These are phyloP conservation scores for Oncorhynchus gorbuscha DNA, from an alignment of 2,113 vertebrate species.

Conservation along the genomic window DNA sequence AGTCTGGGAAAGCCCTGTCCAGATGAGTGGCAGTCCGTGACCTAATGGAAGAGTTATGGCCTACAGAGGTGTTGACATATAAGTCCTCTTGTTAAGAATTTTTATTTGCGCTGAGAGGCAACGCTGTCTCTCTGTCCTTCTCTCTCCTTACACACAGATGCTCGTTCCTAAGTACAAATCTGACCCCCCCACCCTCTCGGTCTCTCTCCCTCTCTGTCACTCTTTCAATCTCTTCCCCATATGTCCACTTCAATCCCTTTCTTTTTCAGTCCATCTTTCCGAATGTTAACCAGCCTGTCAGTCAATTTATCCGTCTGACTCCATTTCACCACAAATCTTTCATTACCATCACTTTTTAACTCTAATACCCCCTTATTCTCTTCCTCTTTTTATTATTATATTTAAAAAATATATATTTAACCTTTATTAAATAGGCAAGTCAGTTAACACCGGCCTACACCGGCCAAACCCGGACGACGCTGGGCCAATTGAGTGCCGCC, in stretches of 20 bases:
- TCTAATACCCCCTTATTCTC: conserved; percentile 40
- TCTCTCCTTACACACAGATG: conserved; percentile 46
- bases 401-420: too few relatives aligned
- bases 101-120: conserved; percentile 51
- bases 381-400: conserved; percentile 27
- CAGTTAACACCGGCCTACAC: too few relatives aligned
- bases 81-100: conserved; percentile 37
- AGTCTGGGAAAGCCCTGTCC: conserved; percentile 19
- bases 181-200: conserved; percentile 14
- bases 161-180: background rate
- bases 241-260: conserved; percentile 29
- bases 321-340: background rate
- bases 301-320: background rate
- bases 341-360: conserved; percentile 45
- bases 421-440: too few relatives aligned
- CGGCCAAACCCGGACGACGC: too few relatives aligned
- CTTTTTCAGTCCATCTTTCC: conserved; percentile 12
- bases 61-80: conserved; percentile 21
- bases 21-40: conserved; percentile 39
- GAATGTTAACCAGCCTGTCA: background rate
- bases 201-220: conserved; percentile 37
- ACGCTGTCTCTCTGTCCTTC: background rate
- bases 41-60: conserved; percentile 20
- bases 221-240: conserved; percentile 50
- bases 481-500: too few relatives aligned